A percentile compares a stretch with the other conserved stretches of the same genome.
Conservation (phyloP, 2,797 vertebrate species). For the Eupleurogrammus muticus region DNA sequence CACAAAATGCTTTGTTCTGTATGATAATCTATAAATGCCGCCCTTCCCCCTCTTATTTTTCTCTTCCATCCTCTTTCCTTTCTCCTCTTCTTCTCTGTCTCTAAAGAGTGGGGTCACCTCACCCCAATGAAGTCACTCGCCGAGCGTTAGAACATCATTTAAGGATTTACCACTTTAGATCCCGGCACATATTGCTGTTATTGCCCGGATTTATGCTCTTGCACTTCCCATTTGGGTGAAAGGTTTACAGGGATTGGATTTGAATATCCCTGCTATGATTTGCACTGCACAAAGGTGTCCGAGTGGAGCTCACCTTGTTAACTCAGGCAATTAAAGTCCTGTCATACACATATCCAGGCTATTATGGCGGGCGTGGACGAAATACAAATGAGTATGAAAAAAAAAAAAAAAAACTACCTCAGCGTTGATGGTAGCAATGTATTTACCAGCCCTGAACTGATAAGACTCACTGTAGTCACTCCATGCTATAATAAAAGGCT, state of each 20-base stretch:
- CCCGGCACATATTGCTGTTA: slow-evolving; percentile 74
- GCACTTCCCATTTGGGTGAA: slow-evolving; percentile 73
- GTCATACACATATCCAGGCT: slow-evolving; percentile 75
- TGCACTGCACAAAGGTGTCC: slow-evolving; percentile 64
- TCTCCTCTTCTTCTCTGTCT: slow-evolving; percentile 20
- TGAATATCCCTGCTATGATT: slow-evolving; percentile 76
- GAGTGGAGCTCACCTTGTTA: slow-evolving; percentile 82
- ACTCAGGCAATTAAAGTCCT: slow-evolving; percentile 84
- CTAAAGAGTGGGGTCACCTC: slow-evolving; percentile 66
- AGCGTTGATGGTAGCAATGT: not conserved
- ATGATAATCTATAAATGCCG: slow-evolving; percentile 18
- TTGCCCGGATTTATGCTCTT: slow-evolving; percentile 78
- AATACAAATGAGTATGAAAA: slow-evolving; percentile 68
- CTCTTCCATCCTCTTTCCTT: slow-evolving; percentile 1
- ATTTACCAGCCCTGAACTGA: not conserved
- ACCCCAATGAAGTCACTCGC: slow-evolving; percentile 69
- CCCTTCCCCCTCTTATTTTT: slow-evolving; percentile 3
- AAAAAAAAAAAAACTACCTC: not conserved
- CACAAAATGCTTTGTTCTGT: slow-evolving; percentile 24
- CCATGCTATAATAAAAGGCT: not conserved
- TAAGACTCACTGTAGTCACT: not conserved
- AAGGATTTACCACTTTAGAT: slow-evolving; percentile 72
- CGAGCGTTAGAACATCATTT: slow-evolving; percentile 71
- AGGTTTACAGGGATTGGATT: slow-evolving; percentile 76
- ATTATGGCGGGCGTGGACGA: slow-evolving; percentile 65